phyloP scores from a whole-genome alignment of 2,797 vertebrate species.

The Artibeus jamaicensis region DNA sequence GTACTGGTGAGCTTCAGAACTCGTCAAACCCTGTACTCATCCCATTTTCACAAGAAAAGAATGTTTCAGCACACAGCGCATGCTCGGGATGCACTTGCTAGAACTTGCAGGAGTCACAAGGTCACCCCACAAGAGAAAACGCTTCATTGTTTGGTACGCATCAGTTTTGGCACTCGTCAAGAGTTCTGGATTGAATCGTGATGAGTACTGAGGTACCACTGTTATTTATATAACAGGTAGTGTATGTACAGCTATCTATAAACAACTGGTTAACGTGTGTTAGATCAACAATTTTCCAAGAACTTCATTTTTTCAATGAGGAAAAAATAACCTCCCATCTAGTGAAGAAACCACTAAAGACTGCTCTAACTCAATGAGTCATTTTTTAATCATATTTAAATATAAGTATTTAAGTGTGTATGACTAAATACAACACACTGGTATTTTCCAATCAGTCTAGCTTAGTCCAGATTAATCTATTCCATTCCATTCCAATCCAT shows the following conservation, averaged over 20 bases:
- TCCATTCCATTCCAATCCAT: background rate
- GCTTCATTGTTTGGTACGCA: too few relatives aligned
- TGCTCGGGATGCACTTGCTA: background rate
- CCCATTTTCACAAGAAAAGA: background rate
- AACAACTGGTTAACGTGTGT: background rate
- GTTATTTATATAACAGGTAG: background rate
- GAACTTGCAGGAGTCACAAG: background rate
- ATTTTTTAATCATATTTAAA: background rate
- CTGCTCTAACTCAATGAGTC: background rate
- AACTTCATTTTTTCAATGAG: background rate
- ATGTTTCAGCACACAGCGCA: background rate
- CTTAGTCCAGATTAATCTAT: background rate
- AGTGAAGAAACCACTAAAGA: background rate
- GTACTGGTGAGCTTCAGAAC: background rate
- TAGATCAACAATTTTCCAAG: slow-evolving; percentile 5
- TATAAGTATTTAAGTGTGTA: background rate
- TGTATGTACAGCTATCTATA: background rate
- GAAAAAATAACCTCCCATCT: background rate
- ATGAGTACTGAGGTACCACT: background rate
- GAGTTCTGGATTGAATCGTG: background rate
- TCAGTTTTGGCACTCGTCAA: background rate
- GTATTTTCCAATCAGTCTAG: slow-evolving; percentile 1
- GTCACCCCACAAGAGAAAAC: background rate
- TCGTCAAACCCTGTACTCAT: background rate
- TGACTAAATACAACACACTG: background rate